These are phyloP conservation scores for Drosophila tropicalis DNA, from an alignment of 1,140 invertebrate genomes.

Conservation along the genomic window DNA sequence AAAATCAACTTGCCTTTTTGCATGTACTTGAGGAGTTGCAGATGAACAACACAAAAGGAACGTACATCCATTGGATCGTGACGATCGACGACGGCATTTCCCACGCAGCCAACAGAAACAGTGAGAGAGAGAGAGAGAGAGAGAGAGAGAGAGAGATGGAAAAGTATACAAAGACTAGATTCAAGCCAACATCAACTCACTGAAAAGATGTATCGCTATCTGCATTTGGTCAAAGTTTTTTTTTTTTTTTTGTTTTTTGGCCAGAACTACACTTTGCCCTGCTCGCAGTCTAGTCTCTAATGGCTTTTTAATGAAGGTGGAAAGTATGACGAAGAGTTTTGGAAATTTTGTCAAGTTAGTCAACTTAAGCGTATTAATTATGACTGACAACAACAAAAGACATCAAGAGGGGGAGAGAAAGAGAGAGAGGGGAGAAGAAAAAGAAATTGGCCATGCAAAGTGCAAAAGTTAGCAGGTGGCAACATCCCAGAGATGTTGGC, in stretches of 20 bases:
- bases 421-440: background rate
- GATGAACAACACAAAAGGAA: slow-evolving; percentile 21
- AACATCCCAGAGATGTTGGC: slow-evolving; percentile 35
- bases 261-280: background rate
- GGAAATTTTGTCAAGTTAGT: slow-evolving; percentile 60
- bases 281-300: slow-evolving; percentile 33
- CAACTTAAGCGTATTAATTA: slow-evolving; percentile 78
- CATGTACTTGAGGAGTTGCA: slow-evolving; percentile 33
- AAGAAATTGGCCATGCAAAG: slow-evolving; percentile 39
- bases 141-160: background rate
- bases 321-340: slow-evolving; percentile 17
- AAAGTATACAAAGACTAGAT: background rate
- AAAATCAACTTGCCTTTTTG: slow-evolving; percentile 73
- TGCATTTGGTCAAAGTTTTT: slow-evolving; percentile 3
- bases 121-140: background rate
- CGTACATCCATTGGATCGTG: slow-evolving; percentile 51
- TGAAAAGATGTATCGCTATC: background rate
- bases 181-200: background rate
- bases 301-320: slow-evolving; percentile 73
- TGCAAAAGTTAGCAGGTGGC: slow-evolving; percentile 69
- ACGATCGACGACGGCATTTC: slow-evolving; percentile 76
- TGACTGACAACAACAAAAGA: slow-evolving; percentile 50
- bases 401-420: too few relatives aligned
- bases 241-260: slow-evolving; percentile 21
- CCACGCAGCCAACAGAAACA: slow-evolving; percentile 57